These are phyloP conservation scores for Boloria euphrosyne DNA, from an alignment of 2,888 invertebrate species.

Conservation along the genomic window DNA sequence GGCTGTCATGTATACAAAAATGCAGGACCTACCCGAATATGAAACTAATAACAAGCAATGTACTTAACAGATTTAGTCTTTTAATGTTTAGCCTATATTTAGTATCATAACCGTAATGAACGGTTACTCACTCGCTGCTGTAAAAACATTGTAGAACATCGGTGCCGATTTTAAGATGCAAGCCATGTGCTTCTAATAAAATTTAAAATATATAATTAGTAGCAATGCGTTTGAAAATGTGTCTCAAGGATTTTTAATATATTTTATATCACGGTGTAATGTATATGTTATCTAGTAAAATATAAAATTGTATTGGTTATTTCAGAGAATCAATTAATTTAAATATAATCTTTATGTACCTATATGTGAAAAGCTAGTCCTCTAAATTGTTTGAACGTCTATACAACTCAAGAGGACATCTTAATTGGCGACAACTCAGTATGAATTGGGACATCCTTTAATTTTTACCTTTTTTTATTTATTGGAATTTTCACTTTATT, in stretches of 20 bases:
- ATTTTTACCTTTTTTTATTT: no score
- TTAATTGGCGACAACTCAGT: no score
- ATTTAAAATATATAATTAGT: slow-evolving; percentile 49
- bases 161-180: slow-evolving; percentile 48
- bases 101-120: slow-evolving; percentile 37
- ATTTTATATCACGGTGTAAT: not conserved
- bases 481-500: no score
- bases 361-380: no score
- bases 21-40: slow-evolving; percentile 60
- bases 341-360: no score
- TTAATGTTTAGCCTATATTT: slow-evolving; percentile 40
- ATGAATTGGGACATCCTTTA: no score
- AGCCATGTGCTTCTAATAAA: slow-evolving; percentile 67
- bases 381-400: no score
- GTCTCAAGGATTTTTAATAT: not conserved
- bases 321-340: no score
- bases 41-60: slow-evolving; percentile 47
- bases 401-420: no score
- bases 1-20: not conserved
- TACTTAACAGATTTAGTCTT: slow-evolving; percentile 46
- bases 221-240: slow-evolving; percentile 18
- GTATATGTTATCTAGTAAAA: not conserved
- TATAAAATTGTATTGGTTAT: no score
- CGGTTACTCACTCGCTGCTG: slow-evolving; percentile 49
- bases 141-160: slow-evolving; percentile 67